Percentiles rank a stretch among this genome's conserved stretches.
phyloP scores from a whole-genome alignment of 23 tunicate genomes.

The Halocynthia aurantium region DNA sequence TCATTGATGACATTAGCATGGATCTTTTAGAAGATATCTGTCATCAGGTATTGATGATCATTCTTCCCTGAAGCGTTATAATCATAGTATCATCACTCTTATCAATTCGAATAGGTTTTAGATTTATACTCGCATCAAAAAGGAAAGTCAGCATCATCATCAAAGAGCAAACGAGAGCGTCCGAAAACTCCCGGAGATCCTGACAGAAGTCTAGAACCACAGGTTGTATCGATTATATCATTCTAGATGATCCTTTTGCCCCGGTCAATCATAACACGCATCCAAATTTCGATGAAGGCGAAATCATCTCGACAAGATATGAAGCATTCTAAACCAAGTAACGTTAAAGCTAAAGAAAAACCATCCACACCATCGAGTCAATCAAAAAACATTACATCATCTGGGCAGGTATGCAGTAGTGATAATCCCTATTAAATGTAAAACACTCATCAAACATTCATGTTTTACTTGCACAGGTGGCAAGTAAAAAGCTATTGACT shows the following conservation, averaged over 20 bases:
- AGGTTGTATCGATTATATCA: constrained; percentile 9
- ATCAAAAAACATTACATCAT: neutral
- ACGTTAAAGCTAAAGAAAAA: constrained; percentile 7
- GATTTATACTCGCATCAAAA: constrained; percentile 66
- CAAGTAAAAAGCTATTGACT: neutral
- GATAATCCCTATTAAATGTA: neutral
- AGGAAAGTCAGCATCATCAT: constrained; percentile 29
- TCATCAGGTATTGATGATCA: constrained; percentile 19
- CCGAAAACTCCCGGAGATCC: constrained; percentile 87
- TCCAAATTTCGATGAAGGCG: neutral
- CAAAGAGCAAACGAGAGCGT: constrained; percentile 66
- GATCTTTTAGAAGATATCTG: constrained; percentile 85
- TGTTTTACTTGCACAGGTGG: neutral
- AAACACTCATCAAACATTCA: neutral
- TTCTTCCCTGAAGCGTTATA: too few relatives aligned
- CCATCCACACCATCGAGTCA: neutral
- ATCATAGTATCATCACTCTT: too few relatives aligned
- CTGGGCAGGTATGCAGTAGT: neutral
- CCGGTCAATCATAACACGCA: too few relatives aligned
- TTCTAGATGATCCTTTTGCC: too few relatives aligned
- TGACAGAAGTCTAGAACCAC: constrained; percentile 59
- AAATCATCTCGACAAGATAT: constrained; percentile 20
- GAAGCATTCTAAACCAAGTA: constrained; percentile 32
- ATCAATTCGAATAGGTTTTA: constrained; percentile 26
- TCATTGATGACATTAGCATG: constrained; percentile 73